Evolutionary conservation across 1,140 invertebrate species (phyloP).

Genomic region (Holcopasites calliopsidis): DNA sequence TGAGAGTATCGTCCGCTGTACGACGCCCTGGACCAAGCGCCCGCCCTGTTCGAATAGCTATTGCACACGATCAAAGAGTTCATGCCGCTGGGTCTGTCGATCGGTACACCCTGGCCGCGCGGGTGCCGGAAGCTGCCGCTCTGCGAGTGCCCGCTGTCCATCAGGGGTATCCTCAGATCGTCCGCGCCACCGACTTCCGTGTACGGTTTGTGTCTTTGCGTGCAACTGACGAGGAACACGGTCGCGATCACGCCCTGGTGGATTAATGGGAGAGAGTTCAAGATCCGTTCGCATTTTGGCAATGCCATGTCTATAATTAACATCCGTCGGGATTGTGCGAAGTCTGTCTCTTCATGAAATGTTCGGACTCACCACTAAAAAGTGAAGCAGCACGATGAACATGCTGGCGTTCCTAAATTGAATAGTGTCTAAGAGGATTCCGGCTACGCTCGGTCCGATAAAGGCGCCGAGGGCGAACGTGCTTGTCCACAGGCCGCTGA

Average conservation of each 20-base stretch:
- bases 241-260: constrained; percentile 73
- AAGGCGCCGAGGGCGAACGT: constrained; percentile 92
- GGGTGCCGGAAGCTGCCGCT: constrained; percentile 34
- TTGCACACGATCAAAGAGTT: constrained; percentile 87
- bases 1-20: constrained; percentile 79
- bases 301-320: too few species aligned
- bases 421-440: constrained; percentile 86
- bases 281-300: too few species aligned
- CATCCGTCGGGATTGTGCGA: not conserved
- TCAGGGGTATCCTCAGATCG: constrained; percentile 68
- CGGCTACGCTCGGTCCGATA: constrained; percentile 89
- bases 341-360: not conserved
- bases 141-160: constrained; percentile 62
- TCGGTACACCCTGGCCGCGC: constrained; percentile 59
- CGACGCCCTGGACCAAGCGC: constrained; percentile 81
- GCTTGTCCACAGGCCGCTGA: constrained; percentile 92
- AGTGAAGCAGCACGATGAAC: constrained; percentile 86
- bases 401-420: constrained; percentile 86
- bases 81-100: constrained; percentile 83
- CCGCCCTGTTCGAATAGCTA: constrained; percentile 86
- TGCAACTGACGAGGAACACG: constrained; percentile 73
- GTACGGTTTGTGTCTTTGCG: constrained; percentile 73
- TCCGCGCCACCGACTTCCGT: constrained; percentile 69
- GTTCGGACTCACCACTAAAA: constrained; percentile 83
- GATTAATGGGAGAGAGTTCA: too few species aligned